These are phyloP conservation scores for Aphelenchoides besseyi DNA, from an alignment of 1,140 invertebrate genomes.

Conservation along the genomic window DNA sequence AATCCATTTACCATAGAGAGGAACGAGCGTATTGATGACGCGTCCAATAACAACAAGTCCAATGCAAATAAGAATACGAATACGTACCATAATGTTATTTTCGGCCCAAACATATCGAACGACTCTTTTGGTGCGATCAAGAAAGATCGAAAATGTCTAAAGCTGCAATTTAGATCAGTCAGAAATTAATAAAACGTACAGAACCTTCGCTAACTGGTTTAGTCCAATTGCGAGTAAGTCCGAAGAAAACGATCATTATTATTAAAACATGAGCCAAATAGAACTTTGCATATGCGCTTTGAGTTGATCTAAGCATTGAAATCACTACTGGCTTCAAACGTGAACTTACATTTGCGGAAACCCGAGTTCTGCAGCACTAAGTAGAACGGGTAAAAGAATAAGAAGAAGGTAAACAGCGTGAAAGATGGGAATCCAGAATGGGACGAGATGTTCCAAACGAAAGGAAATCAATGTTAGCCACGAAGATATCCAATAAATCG, in stretches of 20 bases:
- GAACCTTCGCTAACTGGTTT: too few relatives aligned
- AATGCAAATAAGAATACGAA: constrained; percentile 80
- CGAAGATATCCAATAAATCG: neutral
- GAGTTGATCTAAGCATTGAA: neutral
- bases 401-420: neutral
- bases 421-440: neutral
- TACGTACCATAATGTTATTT: constrained; percentile 74
- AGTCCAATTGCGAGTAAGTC: neutral
- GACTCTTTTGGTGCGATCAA: too few relatives aligned
- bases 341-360: constrained; percentile 20
- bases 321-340: neutral
- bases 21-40: constrained; percentile 86
- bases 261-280: constrained; percentile 16
- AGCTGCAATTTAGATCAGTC: too few relatives aligned
- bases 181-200: too few relatives aligned
- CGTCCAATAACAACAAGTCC: constrained; percentile 74
- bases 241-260: neutral
- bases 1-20: constrained; percentile 86
- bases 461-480: neutral
- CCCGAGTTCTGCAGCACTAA: neutral
- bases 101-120: constrained; percentile 91
- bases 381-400: neutral
- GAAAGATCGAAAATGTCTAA: too few relatives aligned
- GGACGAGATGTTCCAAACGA: neutral
- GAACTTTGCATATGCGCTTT: constrained; percentile 9